phyloP scores from a whole-genome alignment of 2,888 invertebrate species.

The Psylliodes chrysocephalus region DNA sequence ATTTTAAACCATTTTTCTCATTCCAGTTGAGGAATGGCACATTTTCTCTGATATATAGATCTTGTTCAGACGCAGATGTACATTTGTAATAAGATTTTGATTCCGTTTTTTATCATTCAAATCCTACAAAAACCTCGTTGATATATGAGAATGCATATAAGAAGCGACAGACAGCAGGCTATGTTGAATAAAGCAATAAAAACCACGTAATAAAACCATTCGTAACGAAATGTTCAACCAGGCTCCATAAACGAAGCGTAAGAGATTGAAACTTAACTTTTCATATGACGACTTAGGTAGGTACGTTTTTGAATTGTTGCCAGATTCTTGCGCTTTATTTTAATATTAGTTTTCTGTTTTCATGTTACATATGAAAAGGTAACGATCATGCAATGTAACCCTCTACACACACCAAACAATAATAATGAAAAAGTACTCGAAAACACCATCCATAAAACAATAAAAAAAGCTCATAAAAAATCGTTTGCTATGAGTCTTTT shows the following conservation, averaged over 20 bases:
- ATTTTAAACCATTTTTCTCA: conserved; percentile 19
- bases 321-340: background rate
- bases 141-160: conserved; percentile 32
- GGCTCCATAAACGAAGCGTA: conserved; percentile 18
- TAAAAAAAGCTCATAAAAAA: too few species aligned
- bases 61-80: conserved; percentile 35
- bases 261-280: background rate
- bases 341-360: too few species aligned
- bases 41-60: conserved; percentile 29
- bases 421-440: too few species aligned
- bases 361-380: too few species aligned
- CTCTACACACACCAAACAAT: too few species aligned
- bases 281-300: background rate
- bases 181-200: conserved; percentile 19
- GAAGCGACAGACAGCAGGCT: conserved; percentile 20
- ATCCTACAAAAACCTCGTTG: conserved; percentile 33
- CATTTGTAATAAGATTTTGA: conserved; percentile 39
- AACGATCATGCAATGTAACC: too few species aligned
- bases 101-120: conserved; percentile 35
- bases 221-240: conserved; percentile 15
- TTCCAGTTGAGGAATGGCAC: conserved; percentile 25
- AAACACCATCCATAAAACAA: too few species aligned
- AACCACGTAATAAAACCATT: conserved; percentile 18
- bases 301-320: conserved; percentile 6
- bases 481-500: too few species aligned